Conservation (phyloP, 92 coral and sea anemone genomes). For the Galaxea fascicularis region DNA sequence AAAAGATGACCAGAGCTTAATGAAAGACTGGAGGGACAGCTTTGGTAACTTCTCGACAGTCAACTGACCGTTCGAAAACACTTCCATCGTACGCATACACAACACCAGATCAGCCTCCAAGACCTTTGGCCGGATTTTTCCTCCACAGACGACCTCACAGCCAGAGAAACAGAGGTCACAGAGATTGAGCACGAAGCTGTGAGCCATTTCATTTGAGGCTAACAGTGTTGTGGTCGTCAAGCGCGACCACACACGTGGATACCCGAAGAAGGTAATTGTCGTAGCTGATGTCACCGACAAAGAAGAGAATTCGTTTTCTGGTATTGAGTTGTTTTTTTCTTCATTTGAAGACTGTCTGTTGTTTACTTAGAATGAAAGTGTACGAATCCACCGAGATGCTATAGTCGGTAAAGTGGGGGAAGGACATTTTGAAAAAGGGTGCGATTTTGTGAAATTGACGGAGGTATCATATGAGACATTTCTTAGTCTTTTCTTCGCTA, state of each 20-base stretch:
- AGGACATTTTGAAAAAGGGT: conserved; percentile 41
- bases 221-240: conserved; percentile 5
- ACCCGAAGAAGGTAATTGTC: not conserved
- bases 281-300: not conserved
- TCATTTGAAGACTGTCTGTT: conserved; percentile 39
- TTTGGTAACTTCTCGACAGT: conserved; percentile 28
- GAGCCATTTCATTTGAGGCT: conserved; percentile 7
- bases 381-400: conserved; percentile 23
- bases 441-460: conserved; percentile 38
- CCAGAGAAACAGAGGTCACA: too few relatives aligned
- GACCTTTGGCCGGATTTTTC: not conserved
- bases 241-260: conserved; percentile 7
- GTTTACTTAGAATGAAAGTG: conserved; percentile 12
- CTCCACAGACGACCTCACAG: not conserved
- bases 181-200: not conserved
- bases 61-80: conserved; percentile 56
- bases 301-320: not conserved
- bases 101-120: not conserved
- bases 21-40: conserved; percentile 54
- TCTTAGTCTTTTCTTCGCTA: too few relatives aligned
- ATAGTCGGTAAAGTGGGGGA: conserved; percentile 41
- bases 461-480: conserved; percentile 34
- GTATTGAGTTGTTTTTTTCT: not conserved
- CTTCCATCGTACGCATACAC: conserved; percentile 51
- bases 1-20: conserved; percentile 48